Conservation (phyloP, 2,113 vertebrate genomes). For the Sander lucioperca region DNA sequence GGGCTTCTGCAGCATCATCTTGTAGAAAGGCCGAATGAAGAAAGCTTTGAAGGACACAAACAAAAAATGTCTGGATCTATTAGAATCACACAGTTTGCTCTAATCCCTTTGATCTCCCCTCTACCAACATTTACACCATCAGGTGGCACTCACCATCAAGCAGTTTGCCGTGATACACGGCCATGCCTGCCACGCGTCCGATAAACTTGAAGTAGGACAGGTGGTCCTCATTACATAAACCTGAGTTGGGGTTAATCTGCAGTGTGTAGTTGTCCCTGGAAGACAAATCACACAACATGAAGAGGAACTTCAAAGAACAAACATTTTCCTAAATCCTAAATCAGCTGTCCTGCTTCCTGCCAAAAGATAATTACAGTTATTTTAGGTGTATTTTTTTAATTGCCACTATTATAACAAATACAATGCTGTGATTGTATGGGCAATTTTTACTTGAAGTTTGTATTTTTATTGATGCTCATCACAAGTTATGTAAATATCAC, state of each 20-base stretch:
- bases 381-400: neutral
- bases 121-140: neutral
- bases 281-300: constrained; percentile 49
- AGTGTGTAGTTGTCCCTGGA: constrained; percentile 97
- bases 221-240: constrained; percentile 98
- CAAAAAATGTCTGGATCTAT: constrained; percentile 14
- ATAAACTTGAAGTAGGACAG: constrained; percentile 99
- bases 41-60: constrained; percentile 87
- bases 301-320: neutral
- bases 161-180: constrained; percentile 97
- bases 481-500: neutral
- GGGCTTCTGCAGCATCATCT: constrained; percentile 98
- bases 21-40: constrained; percentile 99
- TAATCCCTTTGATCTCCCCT: no score
- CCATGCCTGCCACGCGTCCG: constrained; percentile 98
- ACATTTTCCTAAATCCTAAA: neutral
- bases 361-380: neutral
- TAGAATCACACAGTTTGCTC: neutral
- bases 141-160: constrained; percentile 89
- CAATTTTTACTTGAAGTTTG: neutral
- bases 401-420: neutral
- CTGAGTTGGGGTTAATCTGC: constrained; percentile 98
- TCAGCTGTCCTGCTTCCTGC: neutral
- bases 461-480: constrained; percentile 4
- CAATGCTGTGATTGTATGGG: neutral